Percentiles rank a stretch among this genome's conserved stretches.
Evolutionary conservation across 1,140 invertebrate species (phyloP).

Genomic region (Tenebrio molitor): DNA sequence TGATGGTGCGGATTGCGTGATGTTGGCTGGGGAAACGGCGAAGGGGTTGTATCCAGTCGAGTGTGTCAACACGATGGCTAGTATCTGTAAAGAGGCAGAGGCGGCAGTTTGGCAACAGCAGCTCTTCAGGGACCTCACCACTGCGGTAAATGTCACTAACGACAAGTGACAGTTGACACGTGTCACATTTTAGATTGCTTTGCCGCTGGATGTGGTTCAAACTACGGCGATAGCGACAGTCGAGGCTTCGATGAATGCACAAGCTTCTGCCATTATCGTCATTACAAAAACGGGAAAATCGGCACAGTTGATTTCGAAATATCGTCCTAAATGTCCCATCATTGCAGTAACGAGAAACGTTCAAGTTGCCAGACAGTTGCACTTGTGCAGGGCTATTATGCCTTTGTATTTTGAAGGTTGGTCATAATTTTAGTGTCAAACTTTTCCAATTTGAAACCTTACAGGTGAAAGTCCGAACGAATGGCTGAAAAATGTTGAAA

Average conservation of each 20-base stretch:
- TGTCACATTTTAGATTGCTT: background rate
- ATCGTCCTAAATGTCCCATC: conserved; percentile 38
- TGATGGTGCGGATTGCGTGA: conserved; percentile 79
- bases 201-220: conserved; percentile 11
- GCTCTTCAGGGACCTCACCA: conserved; percentile 8
- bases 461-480: background rate
- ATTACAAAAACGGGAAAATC: conserved; percentile 38
- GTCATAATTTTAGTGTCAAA: background rate
- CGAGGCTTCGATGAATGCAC: conserved; percentile 77
- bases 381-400: conserved; percentile 27
- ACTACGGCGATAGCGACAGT: conserved; percentile 30
- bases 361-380: conserved; percentile 21
- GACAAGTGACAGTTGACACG: background rate
- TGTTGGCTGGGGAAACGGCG: conserved; percentile 71
- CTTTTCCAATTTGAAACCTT: background rate
- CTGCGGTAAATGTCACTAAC: background rate
- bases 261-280: conserved; percentile 45
- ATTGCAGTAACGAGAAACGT: conserved; percentile 35
- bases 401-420: conserved; percentile 27
- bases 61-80: conserved; percentile 4
- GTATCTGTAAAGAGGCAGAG: conserved; percentile 78
- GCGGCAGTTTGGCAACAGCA: conserved; percentile 85
- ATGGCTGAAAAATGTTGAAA: conserved; percentile 75
- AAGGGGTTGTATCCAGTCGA: conserved; percentile 36
- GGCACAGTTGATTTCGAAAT: conserved; percentile 39